A percentile compares a stretch with the other conserved stretches of the same genome.
Evolutionary conservation across 2,113 vertebrate species (phyloP).

Genomic region (Microtus oregoni): DNA sequence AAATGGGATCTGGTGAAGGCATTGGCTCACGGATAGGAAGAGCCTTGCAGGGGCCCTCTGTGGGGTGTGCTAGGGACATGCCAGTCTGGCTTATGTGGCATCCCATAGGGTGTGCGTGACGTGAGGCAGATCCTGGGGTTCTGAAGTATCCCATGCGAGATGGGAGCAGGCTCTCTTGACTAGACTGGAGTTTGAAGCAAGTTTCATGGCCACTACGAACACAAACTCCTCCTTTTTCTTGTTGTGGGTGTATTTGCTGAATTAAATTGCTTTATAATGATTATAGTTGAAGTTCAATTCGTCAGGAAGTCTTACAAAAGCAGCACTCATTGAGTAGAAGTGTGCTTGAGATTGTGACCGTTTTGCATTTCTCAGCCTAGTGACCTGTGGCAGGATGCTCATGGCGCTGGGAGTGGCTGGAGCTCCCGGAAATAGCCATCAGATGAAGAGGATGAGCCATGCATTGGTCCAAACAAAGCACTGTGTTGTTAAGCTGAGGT

Average conservation of each 20-base stretch:
- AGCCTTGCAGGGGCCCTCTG: background rate
- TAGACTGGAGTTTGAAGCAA: background rate
- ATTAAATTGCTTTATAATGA: background rate
- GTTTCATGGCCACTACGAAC: background rate
- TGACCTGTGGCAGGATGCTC: background rate
- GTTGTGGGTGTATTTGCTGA: background rate
- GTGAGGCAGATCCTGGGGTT: background rate
- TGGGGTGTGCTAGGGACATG: background rate
- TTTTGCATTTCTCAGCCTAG: background rate
- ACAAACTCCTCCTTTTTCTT: background rate
- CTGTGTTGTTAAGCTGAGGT: too few species aligned
- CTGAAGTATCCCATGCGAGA: background rate
- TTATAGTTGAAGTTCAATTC: constrained; percentile 7
- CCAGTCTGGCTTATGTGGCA: background rate
- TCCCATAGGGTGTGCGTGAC: background rate
- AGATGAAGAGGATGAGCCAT: background rate
- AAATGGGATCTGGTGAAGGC: constrained; percentile 19
- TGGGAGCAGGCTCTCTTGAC: too few species aligned
- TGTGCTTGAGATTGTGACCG: background rate
- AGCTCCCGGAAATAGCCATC: background rate
- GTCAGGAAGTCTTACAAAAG: background rate
- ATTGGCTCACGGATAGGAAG: background rate
- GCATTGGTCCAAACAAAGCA: too few species aligned
- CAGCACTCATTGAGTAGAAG: background rate
- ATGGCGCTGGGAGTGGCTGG: background rate